Evolutionary conservation across 2,113 vertebrate species (phyloP).

Genomic region (Alosa alosa): DNA sequence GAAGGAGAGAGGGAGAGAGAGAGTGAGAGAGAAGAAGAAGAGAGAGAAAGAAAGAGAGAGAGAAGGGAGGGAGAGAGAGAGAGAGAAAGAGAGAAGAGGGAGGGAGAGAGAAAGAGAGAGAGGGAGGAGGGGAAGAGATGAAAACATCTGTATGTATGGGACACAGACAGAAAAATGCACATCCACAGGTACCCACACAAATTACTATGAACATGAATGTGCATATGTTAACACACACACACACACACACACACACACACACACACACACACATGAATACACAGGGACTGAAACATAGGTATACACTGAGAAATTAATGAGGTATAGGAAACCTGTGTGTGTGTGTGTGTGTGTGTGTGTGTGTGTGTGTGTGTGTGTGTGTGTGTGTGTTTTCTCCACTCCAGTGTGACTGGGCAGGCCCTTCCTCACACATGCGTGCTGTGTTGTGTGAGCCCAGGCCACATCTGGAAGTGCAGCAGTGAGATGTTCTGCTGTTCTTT

Average conservation of each 20-base stretch:
- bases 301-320: no score
- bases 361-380: background rate
- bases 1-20: conserved; percentile 4
- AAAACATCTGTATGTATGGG: background rate
- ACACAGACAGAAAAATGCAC: conserved; percentile 20
- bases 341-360: background rate
- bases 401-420: conserved; percentile 41
- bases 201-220: background rate
- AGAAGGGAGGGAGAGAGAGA: no score
- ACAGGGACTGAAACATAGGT: background rate
- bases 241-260: background rate
- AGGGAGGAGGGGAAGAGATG: background rate
- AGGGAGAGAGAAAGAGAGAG: background rate
- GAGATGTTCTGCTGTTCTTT: conserved; percentile 29
- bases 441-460: conserved; percentile 40
- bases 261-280: conserved; percentile 17
- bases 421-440: conserved; percentile 46
- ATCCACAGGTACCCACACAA: background rate
- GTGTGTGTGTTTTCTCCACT: conserved; percentile 18
- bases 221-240: background rate
- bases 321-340: background rate
- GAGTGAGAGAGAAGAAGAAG: background rate
- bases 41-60: background rate
- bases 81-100: conserved; percentile 12
- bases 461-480: conserved; percentile 68